phyloP scores from a whole-genome alignment of 2,888 invertebrate genomes.

The Heterodera filipjevi region DNA sequence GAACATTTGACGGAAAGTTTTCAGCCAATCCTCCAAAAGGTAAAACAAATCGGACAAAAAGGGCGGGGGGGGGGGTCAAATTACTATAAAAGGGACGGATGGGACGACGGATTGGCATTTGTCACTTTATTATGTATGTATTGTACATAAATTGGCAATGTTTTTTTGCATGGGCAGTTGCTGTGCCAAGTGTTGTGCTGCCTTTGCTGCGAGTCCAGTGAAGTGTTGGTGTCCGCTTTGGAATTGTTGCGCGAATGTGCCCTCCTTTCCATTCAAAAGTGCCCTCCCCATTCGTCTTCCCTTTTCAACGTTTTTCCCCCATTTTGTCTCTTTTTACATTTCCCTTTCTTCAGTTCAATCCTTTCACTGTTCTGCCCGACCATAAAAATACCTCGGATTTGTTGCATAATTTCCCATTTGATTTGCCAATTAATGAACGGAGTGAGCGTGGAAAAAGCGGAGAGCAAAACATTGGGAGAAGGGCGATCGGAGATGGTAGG shows the following conservation, averaged over 20 bases:
- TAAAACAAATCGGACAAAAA: no score
- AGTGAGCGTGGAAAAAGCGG: background rate
- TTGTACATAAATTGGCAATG: no score
- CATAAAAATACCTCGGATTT: background rate
- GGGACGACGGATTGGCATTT: no score
- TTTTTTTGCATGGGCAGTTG: no score
- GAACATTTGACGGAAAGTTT: slow-evolving; percentile 29
- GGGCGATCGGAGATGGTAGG: background rate
- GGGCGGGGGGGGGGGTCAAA: no score
- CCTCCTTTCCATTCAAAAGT: background rate
- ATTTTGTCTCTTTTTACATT: background rate
- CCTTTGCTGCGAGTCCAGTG: slow-evolving; percentile 33
- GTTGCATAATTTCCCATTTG: slow-evolving; percentile 14
- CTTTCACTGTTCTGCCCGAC: background rate
- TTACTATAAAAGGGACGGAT: no score
- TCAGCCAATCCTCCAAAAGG: slow-evolving; percentile 23
- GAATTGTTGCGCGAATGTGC: slow-evolving; percentile 38
- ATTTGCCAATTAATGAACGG: background rate
- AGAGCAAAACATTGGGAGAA: background rate
- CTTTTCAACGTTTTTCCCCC: background rate
- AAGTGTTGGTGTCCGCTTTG: slow-evolving; percentile 34
- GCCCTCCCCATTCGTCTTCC: background rate
- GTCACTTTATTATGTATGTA: no score
- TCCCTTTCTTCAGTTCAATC: background rate
- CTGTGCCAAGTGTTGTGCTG: slow-evolving; percentile 37